Base-by-base conservation (phyloP, 2,113 vertebrate species). In the Baryphthengus martii region DNA sequence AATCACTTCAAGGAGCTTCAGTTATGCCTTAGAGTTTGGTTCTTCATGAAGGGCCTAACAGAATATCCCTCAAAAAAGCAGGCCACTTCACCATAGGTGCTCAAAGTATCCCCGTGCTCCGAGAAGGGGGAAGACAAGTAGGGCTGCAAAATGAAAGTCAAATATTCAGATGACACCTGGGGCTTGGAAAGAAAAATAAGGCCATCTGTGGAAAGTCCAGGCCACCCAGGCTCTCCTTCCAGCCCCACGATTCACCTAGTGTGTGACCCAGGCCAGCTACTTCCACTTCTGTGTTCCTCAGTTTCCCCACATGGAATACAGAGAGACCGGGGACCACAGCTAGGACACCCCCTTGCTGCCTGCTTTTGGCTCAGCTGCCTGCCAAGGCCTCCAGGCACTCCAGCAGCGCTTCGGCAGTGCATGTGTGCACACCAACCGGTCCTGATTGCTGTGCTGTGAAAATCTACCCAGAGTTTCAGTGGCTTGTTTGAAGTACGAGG, bases 351-450 rank as follows among this genome's bases (percentile, higher is more conserved):
- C 31, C 19, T 9, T 7, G 1, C 40, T 18, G 13, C 74, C 58
- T 13, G 55, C 17, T 23, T 61, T 31, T 33, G 74, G 55, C 47
- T 31, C 29, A 39, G 17, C 31, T 20, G 44, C 31, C 12, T 1
- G 0, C 2, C 0, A 0, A 15, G 44, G 10, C 10, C 24, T 37
- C 44, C 11, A 3, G 33, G 50, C 40, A 3, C n/a, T 45, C 66
- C 49, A 29, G 49, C 7, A 33, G 35, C 4, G 0, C 26, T 15
- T 2, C n/a, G n/a, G n/a, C n/a, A 49, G 1, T 1, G 15, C 49
- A 13, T 6, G 15, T 33, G 12, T 23, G 4, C 29, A 24, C 40
- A 7, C 29, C 39, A 11, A 35, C 7, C 0, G 0, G n/a, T 16
- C 26, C 50, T 1, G 4, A 13, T 1, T 14, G 8, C 16, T 3